A percentile compares a stretch with the other conserved stretches of the same genome.
These are phyloP conservation scores for Clarias gariepinus DNA, from an alignment of 2,113 vertebrate genomes.

Conservation along the genomic window DNA sequence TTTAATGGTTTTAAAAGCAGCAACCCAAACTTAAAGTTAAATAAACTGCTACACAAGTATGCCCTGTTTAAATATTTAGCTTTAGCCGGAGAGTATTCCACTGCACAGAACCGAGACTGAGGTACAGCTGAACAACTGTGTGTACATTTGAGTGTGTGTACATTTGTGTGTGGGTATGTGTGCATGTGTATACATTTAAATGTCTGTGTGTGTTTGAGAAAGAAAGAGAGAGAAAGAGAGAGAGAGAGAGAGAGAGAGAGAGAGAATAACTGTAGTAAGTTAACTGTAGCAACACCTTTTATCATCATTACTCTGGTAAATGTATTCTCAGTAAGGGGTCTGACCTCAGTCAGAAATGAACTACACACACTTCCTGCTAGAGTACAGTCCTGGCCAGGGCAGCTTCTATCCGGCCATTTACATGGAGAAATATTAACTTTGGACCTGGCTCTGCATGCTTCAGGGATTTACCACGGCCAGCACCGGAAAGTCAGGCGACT, in stretches of 20 bases:
- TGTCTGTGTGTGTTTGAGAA: neutral
- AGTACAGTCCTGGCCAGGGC: constrained; percentile 37
- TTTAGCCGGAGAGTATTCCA: constrained; percentile 40
- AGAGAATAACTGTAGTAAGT: constrained; percentile 10
- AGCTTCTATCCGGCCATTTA: constrained; percentile 53
- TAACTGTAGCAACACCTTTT: constrained; percentile 33
- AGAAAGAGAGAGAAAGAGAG: neutral
- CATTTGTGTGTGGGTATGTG: neutral
- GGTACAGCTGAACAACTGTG: constrained; percentile 24
- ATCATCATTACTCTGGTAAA: constrained; percentile 52
- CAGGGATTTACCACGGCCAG: constrained; percentile 45
- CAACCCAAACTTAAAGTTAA: constrained; percentile 61
- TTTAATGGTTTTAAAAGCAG: constrained; percentile 57
- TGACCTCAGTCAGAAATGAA: constrained; percentile 43
- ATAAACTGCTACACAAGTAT: constrained; percentile 65
- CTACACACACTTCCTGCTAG: constrained; percentile 49
- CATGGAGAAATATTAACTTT: constrained; percentile 49
- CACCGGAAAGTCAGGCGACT: constrained; percentile 39
- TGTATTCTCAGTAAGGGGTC: constrained; percentile 42
- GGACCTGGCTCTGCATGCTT: constrained; percentile 40
- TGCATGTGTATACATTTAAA: neutral
- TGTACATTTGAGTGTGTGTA: neutral
- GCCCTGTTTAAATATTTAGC: constrained; percentile 71
- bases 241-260: constrained; percentile 27
- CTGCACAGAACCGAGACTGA: constrained; percentile 19